Conservation (phyloP, 1,140 invertebrate genomes). For the Monomorium pharaonis region DNA sequence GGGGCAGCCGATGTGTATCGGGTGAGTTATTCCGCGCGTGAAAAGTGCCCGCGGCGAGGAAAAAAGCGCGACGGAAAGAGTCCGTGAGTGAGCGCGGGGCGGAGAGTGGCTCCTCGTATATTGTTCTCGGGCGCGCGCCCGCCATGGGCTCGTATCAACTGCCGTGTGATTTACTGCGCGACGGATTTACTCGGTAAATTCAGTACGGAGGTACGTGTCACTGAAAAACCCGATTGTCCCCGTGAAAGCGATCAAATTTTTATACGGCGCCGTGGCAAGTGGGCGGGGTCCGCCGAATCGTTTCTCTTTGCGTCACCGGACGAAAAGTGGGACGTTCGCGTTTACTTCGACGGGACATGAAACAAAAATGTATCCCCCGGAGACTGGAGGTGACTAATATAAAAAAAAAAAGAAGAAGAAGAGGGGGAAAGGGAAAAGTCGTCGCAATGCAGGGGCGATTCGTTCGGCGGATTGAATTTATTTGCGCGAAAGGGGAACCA, state of each 20-base stretch:
- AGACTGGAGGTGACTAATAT: background rate
- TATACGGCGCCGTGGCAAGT: background rate
- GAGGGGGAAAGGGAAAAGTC: background rate
- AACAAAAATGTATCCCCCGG: background rate
- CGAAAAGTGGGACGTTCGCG: background rate
- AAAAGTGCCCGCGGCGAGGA: background rate
- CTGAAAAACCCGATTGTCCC: constrained; percentile 52
- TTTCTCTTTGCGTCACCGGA: constrained; percentile 13
- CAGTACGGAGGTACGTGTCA: constrained; percentile 21
- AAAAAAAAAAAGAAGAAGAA: background rate
- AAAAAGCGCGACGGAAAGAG: constrained; percentile 30
- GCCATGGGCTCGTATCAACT: constrained; percentile 45
- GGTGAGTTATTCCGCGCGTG: constrained; percentile 27
- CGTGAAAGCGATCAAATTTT: constrained; percentile 52
- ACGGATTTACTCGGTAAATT: constrained; percentile 58
- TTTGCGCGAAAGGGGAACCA: background rate
- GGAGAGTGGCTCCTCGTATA: constrained; percentile 47
- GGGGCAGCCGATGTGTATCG: background rate
- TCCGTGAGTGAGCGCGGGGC: background rate
- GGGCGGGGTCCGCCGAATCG: background rate
- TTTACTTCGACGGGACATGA: background rate
- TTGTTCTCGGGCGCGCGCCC: constrained; percentile 28
- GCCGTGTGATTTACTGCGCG: constrained; percentile 48
- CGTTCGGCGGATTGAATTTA: constrained; percentile 33
- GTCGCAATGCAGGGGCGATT: constrained; percentile 14